Conservation (phyloP, 2,113 vertebrate species). For the Serinus canaria region DNA sequence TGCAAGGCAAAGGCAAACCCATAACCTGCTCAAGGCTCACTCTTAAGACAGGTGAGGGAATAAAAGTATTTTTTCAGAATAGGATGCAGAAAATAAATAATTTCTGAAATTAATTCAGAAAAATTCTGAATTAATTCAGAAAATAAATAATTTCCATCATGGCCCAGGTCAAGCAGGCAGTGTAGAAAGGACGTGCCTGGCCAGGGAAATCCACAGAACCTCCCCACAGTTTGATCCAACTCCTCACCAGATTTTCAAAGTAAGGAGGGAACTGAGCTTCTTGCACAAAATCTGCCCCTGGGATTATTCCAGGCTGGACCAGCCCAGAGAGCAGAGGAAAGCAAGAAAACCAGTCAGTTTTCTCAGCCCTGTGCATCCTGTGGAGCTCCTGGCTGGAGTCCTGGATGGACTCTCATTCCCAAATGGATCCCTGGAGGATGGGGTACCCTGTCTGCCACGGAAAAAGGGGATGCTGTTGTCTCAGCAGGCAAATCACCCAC, state of each 20-base stretch:
- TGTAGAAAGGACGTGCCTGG: neutral
- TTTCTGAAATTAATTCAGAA: neutral
- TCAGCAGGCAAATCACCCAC: conserved; percentile 47
- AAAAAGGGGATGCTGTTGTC: neutral
- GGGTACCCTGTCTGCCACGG: neutral
- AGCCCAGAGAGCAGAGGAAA: neutral
- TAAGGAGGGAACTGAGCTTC: neutral
- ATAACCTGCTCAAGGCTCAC: neutral
- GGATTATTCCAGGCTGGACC: neutral
- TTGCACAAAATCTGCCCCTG: neutral
- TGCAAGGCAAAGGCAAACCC: neutral
- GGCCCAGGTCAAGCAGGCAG: neutral
- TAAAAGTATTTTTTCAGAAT: neutral
- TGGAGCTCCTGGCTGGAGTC: neutral
- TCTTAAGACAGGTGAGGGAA: neutral
- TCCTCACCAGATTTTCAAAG: neutral
- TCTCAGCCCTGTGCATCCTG: neutral
- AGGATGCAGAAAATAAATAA: neutral
- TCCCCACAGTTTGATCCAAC: neutral
- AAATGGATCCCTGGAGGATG: neutral
- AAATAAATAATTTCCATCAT: neutral
- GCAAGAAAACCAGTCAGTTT: neutral
- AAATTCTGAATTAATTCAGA: neutral
- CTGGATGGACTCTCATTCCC: neutral
- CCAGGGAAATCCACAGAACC: neutral